Percentiles rank a stretch among this genome's conserved stretches.
Evolutionary conservation across 2,113 vertebrate genomes (phyloP).

Genomic region (Grallaria varia): DNA sequence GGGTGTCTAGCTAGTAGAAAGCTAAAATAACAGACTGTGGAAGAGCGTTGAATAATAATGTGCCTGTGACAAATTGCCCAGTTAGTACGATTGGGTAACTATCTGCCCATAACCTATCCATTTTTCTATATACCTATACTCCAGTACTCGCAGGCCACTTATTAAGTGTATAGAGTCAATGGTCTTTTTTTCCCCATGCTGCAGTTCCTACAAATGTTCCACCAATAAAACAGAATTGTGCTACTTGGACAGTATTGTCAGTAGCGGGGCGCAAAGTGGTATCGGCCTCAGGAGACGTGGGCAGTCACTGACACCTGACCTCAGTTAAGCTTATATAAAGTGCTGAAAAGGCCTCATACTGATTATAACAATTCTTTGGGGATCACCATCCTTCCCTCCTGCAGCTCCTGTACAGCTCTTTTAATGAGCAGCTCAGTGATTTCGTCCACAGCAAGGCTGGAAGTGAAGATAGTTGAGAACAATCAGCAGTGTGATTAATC

Average conservation of each 20-base stretch:
- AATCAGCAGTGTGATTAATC: constrained; percentile 64
- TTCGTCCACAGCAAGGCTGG: not conserved
- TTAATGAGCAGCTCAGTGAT: constrained; percentile 43
- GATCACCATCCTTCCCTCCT: not conserved
- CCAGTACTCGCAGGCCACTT: not conserved
- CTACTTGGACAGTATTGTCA: not conserved
- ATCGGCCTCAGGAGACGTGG: not conserved
- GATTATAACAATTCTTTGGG: constrained; percentile 27
- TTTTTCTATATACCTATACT: not conserved
- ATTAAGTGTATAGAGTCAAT: not conserved
- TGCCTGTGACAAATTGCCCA: not conserved
- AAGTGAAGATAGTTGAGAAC: constrained; percentile 29
- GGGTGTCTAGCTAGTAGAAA: not conserved
- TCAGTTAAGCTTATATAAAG: constrained; percentile 20
- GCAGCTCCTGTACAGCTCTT: constrained; percentile 4
- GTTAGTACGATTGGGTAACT: not conserved
- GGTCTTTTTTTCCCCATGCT: not conserved
- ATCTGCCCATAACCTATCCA: not conserved
- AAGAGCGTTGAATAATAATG: not conserved
- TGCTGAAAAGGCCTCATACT: constrained; percentile 10
- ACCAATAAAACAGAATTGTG: constrained; percentile 17
- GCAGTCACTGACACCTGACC: constrained; percentile 34
- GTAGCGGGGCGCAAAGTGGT: not conserved
- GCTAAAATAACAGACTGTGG: not conserved
- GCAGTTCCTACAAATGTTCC: not conserved